Percentiles rank a stretch among this genome's conserved stretches.
phyloP scores from a whole-genome alignment of 1,140 invertebrate genomes.

The Ganaspis sp. region DNA sequence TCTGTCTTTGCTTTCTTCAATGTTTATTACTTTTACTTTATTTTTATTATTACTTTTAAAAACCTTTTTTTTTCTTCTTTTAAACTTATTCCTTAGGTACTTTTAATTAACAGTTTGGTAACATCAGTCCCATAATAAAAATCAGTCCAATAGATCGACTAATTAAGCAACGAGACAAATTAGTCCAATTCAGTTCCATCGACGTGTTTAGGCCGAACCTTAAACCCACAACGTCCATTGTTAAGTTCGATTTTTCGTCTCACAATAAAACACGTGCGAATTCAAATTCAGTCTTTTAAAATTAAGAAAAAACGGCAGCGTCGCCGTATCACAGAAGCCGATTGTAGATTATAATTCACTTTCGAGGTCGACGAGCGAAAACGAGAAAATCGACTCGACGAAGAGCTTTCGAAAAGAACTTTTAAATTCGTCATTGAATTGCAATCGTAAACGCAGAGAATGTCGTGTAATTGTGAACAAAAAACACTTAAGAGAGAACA shows the following conservation, averaged over 20 bases:
- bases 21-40: conserved; percentile 60
- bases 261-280: conserved; percentile 46
- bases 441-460: conserved; percentile 53
- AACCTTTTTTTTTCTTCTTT: conserved; percentile 50
- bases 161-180: conserved; percentile 70
- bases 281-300: conserved; percentile 64
- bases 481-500: conserved; percentile 59
- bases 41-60: conserved; percentile 42
- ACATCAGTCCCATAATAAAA: conserved; percentile 75
- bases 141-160: conserved; percentile 75
- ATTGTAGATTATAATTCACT: conserved; percentile 43
- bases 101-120: conserved; percentile 76
- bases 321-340: conserved; percentile 65
- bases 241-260: conserved; percentile 19
- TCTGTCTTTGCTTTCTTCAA: conserved; percentile 47
- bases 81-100: conserved; percentile 74
- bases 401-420: neutral
- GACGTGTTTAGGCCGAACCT: conserved; percentile 45
- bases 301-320: conserved; percentile 63
- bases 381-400: conserved; percentile 43
- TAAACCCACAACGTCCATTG: conserved; percentile 31
- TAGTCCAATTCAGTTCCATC: conserved; percentile 73
- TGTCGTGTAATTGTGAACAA: conserved; percentile 58
- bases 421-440: conserved; percentile 3
- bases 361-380: conserved; percentile 7